Percentiles rank a stretch among this genome's conserved stretches.
Conservation (phyloP, 2,888 invertebrate genomes). For the Diplazon laetatorius region DNA sequence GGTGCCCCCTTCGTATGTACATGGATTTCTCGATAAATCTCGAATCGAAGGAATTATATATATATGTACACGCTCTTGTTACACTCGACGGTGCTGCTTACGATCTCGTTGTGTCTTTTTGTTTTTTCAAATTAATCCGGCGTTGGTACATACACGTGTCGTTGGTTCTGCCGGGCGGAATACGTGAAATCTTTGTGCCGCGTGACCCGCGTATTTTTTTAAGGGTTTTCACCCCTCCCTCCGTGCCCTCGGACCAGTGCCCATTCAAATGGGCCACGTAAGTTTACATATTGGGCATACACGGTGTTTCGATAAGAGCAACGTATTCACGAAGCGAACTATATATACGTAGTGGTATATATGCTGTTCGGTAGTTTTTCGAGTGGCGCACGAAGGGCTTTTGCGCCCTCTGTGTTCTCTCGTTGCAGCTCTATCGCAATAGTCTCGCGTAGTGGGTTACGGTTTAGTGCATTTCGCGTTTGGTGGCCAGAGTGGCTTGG, state of each 20-base stretch:
- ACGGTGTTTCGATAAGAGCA: constrained; percentile 69
- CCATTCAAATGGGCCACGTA: constrained; percentile 80
- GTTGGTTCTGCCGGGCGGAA: constrained; percentile 46
- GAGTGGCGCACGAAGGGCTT: constrained; percentile 2
- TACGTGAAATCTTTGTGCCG: constrained; percentile 70
- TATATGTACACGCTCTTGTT: constrained; percentile 32
- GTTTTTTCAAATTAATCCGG: constrained; percentile 37
- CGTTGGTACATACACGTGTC: constrained; percentile 12
- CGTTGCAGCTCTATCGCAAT: constrained; percentile 3
- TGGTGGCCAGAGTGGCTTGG: not conserved
- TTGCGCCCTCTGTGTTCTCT: constrained; percentile 7
- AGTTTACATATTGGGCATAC: constrained; percentile 74
- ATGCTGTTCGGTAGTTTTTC: too few relatives aligned
- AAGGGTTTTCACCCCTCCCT: constrained; percentile 76
- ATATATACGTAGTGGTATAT: constrained; percentile 37
- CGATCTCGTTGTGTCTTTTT: constrained; percentile 15
- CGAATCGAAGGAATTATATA: constrained; percentile 58
- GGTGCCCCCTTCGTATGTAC: constrained; percentile 3
- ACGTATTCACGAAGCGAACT: constrained; percentile 34
- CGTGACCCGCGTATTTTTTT: constrained; percentile 76
- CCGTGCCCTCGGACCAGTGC: too few relatives aligned
- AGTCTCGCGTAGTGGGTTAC: not conserved
- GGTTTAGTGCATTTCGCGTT: too few relatives aligned
- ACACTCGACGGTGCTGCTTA: constrained; percentile 29
- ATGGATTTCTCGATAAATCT: constrained; percentile 57